Base-by-base conservation (phyloP, 2,888 invertebrate species). In the Hirtodrosophila confusa region DNA sequence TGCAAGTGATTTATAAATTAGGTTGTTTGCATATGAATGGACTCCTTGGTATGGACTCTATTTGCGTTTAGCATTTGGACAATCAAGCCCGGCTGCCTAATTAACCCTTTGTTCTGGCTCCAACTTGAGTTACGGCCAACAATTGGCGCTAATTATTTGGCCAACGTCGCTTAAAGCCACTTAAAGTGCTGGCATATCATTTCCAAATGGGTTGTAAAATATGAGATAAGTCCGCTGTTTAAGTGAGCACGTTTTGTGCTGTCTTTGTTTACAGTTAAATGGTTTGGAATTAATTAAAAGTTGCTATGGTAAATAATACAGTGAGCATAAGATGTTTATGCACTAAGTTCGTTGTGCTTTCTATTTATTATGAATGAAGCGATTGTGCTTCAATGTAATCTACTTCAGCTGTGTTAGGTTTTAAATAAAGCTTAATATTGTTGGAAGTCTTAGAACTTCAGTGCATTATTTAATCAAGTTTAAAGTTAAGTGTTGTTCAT, bases 231-330 rank as follows among this genome's bases (percentile, higher is more conserved):
- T 73, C 33, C 11, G 17, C 31, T 24, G 56, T 54, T 58, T 33
- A 51, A 72, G 55, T 67, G 67, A 58, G 55, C 65, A 41, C 64
- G 75, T 75, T 64, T 40, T 36, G 10, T 43, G 55, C 40, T 50
- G 49, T 37, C 73, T 73, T 69, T 79, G 75, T 79, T 79, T 66
- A 48, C 70, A 72, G 87, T 78, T 83, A 78, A 88, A 88, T 88
- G 85, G 75, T 68, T 77, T 79, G 87, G 78, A 88, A 88, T 79
- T 88, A 88, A 88, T 88, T 87, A 75, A 74, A 75, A 63, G 71
- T 71, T 74, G 66, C 76, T 39, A 75, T 53, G 71, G 61, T 36
- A 75, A 58, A 62, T 62, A 70, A 75, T 65, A 70, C 71, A 74
- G 35, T 65, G 57, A 31, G 47, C 58, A 24, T 36, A 11, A 58